Conservation (phyloP, 2,888 invertebrate genomes). For the Thereva unica region DNA sequence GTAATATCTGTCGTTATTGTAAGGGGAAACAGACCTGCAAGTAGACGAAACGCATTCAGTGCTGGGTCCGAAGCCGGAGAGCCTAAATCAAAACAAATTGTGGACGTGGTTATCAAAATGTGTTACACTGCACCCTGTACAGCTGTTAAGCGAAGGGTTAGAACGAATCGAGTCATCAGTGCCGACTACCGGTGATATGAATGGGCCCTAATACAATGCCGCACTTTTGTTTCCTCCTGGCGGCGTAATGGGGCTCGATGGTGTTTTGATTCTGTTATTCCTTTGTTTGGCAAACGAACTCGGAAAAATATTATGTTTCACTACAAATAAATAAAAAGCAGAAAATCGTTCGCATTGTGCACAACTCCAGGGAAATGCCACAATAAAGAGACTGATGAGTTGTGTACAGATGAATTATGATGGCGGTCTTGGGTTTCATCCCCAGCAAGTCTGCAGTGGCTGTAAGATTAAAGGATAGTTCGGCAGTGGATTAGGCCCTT, state of each 20-base stretch:
- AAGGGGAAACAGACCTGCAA: slow-evolving; percentile 1
- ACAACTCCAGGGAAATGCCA: slow-evolving; percentile 4
- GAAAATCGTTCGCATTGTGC: slow-evolving; percentile 12
- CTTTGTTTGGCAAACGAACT: slow-evolving; percentile 33
- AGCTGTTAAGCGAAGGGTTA: slow-evolving; percentile 20
- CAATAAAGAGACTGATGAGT: slow-evolving; percentile 16
- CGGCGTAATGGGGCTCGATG: slow-evolving; percentile 1
- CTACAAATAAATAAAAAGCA: slow-evolving; percentile 35
- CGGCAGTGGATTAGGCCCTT: no score
- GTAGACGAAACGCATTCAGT: slow-evolving; percentile 5
- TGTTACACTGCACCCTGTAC: neutral
- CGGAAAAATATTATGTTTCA: slow-evolving; percentile 35
- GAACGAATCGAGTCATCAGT: slow-evolving; percentile 15
- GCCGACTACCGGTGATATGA: slow-evolving; percentile 25
- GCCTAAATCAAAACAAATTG: slow-evolving; percentile 34
- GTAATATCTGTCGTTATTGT: slow-evolving; percentile 5
- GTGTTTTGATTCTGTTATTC: slow-evolving; percentile 26
- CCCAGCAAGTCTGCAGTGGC: slow-evolving; percentile 10
- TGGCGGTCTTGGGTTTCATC: slow-evolving; percentile 29
- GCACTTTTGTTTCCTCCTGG: slow-evolving; percentile 1
- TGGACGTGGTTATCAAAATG: slow-evolving; percentile 20
- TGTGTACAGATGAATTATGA: slow-evolving; percentile 18
- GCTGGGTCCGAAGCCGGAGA: neutral
- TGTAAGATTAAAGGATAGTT: no score
- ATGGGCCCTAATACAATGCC: slow-evolving; percentile 28